Conservation (phyloP, 2,797 vertebrate species). For the Siniperca obscura region DNA sequence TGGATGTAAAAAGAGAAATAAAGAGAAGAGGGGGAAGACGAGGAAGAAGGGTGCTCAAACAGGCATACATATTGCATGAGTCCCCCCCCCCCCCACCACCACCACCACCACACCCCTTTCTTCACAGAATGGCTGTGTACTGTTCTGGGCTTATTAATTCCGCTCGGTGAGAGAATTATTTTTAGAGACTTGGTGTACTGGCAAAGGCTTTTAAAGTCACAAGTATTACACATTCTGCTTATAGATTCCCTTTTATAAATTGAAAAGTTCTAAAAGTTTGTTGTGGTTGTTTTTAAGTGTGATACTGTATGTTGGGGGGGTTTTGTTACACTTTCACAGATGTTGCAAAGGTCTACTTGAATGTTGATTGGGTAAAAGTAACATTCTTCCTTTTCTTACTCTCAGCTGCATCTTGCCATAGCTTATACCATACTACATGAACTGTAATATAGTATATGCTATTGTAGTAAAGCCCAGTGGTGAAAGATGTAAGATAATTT, state of each 20-base stretch:
- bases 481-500: background rate
- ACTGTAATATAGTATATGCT: background rate
- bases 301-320: slow-evolving; percentile 14
- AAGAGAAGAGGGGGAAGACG: slow-evolving; percentile 74
- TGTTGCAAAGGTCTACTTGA: slow-evolving; percentile 2
- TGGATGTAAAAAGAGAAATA: slow-evolving; percentile 69
- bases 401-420: background rate
- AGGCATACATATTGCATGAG: slow-evolving; percentile 86
- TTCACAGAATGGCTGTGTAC: slow-evolving; percentile 84
- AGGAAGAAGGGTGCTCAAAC: slow-evolving; percentile 82
- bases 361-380: slow-evolving; percentile 24
- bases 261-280: slow-evolving; percentile 77
- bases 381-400: background rate
- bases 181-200: slow-evolving; percentile 83
- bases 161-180: slow-evolving; percentile 85
- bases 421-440: background rate
- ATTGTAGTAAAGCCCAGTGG: background rate
- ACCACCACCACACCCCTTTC: slow-evolving; percentile 78
- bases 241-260: slow-evolving; percentile 79
- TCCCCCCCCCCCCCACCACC: slow-evolving; percentile 59
- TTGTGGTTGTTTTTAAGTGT: slow-evolving; percentile 40
- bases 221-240: slow-evolving; percentile 80
- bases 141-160: slow-evolving; percentile 86
- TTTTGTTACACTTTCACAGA: slow-evolving; percentile 10
- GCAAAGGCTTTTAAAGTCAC: slow-evolving; percentile 85